Evolutionary conservation across 1,140 invertebrate species (phyloP).

Genomic region (Cydia splendana): DNA sequence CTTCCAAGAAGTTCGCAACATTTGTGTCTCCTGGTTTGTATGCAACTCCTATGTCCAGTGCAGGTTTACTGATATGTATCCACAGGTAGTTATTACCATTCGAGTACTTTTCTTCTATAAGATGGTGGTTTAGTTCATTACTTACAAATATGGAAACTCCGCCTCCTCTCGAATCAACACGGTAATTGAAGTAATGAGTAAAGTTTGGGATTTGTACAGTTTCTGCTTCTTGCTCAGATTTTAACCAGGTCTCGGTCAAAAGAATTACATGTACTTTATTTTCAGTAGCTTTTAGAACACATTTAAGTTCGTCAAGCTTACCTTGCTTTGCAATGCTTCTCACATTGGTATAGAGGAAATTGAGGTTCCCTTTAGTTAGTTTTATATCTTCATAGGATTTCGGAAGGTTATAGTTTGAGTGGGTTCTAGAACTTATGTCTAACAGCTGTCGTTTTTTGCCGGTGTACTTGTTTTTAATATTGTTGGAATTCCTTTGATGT

Average conservation of each 20-base stretch:
- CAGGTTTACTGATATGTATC: conserved; percentile 42
- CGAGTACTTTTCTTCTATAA: conserved; percentile 32
- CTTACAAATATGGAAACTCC: conserved; percentile 41
- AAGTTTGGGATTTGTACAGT: conserved; percentile 38
- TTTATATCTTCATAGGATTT: conserved; percentile 32
- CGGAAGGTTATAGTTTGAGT: background rate
- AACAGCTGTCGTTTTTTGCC: conserved; percentile 12
- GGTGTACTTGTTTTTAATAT: conserved; percentile 39
- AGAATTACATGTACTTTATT: conserved; percentile 37
- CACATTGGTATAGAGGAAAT: conserved; percentile 39
- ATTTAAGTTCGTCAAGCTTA: conserved; percentile 46
- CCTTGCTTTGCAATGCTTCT: conserved; percentile 37
- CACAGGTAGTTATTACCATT: conserved; percentile 47
- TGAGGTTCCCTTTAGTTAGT: conserved; percentile 34
- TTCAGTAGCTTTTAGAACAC: conserved; percentile 39
- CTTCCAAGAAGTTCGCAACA: conserved; percentile 38
- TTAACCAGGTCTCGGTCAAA: conserved; percentile 45
- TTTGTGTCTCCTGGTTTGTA: conserved; percentile 44
- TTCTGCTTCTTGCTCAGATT: conserved; percentile 37
- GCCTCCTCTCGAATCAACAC: conserved; percentile 36
- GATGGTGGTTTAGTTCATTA: conserved; percentile 35
- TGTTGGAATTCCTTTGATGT: too few species aligned
- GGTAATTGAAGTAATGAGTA: conserved; percentile 41
- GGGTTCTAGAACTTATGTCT: background rate
- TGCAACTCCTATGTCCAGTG: conserved; percentile 42